phyloP scores from a whole-genome alignment of 2,797 vertebrate species.

The Eleutherodactylus coqui region DNA sequence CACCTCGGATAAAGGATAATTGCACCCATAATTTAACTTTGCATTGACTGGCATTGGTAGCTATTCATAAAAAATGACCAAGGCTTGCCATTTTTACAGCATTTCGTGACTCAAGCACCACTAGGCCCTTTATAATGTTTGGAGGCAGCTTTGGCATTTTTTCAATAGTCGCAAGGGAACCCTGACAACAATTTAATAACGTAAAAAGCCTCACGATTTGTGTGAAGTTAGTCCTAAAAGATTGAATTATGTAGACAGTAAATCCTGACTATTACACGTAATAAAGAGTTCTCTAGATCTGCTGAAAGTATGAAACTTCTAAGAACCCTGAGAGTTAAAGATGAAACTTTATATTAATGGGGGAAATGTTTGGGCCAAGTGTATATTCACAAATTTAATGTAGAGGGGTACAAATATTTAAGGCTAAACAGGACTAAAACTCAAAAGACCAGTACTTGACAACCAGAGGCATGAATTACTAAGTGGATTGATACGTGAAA shows the following conservation, averaged over 20 bases:
- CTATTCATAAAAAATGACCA: not conserved
- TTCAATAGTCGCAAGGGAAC: not conserved
- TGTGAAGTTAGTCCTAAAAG: not conserved
- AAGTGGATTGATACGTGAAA: not conserved
- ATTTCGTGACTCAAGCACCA: not conserved
- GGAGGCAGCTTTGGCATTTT: not conserved
- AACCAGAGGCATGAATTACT: not conserved
- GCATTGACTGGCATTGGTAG: not conserved
- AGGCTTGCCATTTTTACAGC: not conserved
- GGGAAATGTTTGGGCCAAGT: not conserved
- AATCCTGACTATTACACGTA: not conserved
- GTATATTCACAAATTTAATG: not conserved
- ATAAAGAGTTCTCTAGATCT: not conserved
- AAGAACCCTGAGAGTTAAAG: not conserved
- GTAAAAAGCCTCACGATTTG: not conserved
- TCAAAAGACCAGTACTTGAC: not conserved
- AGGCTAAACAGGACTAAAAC: not conserved
- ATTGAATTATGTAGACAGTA: not conserved
- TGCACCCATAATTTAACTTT: not conserved
- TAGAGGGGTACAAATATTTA: not conserved
- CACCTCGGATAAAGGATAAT: not conserved
- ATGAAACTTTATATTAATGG: not conserved
- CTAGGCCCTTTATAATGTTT: not conserved
- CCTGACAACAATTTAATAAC: not conserved
- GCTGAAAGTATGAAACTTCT: not conserved